Evolutionary conservation across 2,113 vertebrate genomes (phyloP).

Genomic region (Calidris pugnax): DNA sequence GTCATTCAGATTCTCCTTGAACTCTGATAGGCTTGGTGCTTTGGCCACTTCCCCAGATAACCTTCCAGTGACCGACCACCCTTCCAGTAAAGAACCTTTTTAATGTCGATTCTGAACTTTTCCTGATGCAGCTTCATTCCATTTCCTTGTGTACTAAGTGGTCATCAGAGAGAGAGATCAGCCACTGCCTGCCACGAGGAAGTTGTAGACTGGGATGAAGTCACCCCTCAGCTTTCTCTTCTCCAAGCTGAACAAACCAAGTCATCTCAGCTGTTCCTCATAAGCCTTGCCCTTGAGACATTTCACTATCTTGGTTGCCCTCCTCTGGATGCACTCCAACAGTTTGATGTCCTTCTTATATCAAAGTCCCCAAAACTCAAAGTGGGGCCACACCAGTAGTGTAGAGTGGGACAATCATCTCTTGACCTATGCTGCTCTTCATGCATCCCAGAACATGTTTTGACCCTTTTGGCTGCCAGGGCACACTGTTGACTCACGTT

Average conservation of each 20-base stretch:
- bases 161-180: not conserved
- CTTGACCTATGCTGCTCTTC: not conserved
- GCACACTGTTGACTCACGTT: not conserved
- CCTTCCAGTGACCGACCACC: not conserved
- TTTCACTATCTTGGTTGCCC: not conserved
- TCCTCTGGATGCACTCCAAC: not conserved
- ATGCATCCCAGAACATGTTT: not conserved
- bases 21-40: not conserved
- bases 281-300: not conserved
- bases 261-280: not conserved
- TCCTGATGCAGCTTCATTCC: not conserved
- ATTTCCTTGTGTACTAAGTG: not conserved
- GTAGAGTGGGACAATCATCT: not conserved
- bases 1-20: not conserved
- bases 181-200: not conserved
- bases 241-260: not conserved
- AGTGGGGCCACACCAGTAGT: not conserved
- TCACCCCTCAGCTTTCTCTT: not conserved
- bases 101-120: not conserved
- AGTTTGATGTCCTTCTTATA: not conserved
- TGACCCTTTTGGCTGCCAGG: not conserved
- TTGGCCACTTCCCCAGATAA: not conserved
- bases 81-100: not conserved
- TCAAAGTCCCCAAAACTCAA: not conserved
- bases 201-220: not conserved